Percentiles rank a stretch among this genome's conserved stretches.
Conservation (phyloP, 37 sponge, comb jelly and placozoan species). For the Geodia barretti region DNA sequence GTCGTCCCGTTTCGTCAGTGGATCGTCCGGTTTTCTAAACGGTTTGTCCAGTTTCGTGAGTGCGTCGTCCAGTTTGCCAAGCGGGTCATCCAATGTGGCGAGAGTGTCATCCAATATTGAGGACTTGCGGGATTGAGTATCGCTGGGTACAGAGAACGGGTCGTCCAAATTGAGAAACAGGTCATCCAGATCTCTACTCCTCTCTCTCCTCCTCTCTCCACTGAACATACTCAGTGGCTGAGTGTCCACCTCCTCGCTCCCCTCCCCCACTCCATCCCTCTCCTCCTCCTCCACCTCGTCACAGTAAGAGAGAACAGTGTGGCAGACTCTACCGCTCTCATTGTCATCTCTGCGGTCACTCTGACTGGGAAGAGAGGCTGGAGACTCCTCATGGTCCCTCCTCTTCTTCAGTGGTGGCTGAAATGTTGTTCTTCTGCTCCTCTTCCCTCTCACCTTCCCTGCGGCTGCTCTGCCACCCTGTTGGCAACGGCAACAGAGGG, state of each 20-base stretch:
- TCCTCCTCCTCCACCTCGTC: no score
- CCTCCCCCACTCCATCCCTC: background rate
- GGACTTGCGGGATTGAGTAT: background rate
- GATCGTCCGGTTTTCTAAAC: no score
- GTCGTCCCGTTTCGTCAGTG: background rate
- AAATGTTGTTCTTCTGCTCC: no score
- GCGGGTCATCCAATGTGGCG: background rate
- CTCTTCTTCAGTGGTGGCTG: no score
- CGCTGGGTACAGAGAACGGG: background rate
- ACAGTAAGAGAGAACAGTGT: constrained; percentile 10
- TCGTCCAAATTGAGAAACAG: background rate
- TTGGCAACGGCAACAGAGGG: no score
- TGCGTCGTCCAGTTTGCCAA: no score
- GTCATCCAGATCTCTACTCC: background rate
- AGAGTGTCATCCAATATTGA: background rate
- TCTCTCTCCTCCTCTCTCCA: background rate
- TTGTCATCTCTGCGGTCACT: no score
- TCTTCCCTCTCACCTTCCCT: no score
- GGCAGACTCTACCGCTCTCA: background rate
- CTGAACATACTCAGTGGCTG: background rate
- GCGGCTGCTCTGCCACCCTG: no score
- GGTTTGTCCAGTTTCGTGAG: no score
- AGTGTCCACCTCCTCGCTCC: background rate
- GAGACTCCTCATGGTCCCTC: no score
- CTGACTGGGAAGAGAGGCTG: no score